Conservation (phyloP, 2,888 invertebrate genomes). For the Acrobasis repandana region DNA sequence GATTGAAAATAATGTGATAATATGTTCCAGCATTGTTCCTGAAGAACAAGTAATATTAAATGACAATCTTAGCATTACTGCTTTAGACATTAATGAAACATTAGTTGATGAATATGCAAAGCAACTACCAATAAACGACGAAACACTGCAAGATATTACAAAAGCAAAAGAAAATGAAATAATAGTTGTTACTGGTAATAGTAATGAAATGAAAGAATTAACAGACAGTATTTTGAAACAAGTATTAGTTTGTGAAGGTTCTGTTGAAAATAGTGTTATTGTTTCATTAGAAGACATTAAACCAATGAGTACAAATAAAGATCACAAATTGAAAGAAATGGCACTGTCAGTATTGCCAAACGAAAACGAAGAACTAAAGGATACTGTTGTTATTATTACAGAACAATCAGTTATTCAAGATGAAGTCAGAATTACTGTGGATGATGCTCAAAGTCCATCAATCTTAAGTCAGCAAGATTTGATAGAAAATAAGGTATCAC, state of each 20-base stretch:
- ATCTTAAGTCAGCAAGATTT: not conserved
- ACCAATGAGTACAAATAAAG: no score
- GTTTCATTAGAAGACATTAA: no score
- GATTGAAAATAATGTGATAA: not conserved
- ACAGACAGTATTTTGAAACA: no score
- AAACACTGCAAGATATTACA: not conserved
- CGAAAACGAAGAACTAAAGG: no score
- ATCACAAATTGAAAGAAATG: no score
- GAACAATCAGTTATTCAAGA: not conserved
- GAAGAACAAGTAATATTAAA: not conserved
- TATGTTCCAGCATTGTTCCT: not conserved
- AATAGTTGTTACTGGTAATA: no score
- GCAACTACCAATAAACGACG: not conserved
- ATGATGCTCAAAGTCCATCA: not conserved
- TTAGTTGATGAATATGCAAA: not conserved
- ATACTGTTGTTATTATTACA: not conserved
- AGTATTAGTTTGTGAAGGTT: no score
- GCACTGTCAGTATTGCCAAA: no score
- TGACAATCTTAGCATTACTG: not conserved
- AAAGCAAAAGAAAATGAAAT: no score
- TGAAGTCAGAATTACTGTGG: not conserved
- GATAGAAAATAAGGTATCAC: not conserved
- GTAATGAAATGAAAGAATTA: no score
- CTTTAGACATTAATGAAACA: not conserved
- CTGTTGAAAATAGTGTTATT: no score